Conservation (phyloP, 2,113 vertebrate genomes). For the Rhea americana region DNA sequence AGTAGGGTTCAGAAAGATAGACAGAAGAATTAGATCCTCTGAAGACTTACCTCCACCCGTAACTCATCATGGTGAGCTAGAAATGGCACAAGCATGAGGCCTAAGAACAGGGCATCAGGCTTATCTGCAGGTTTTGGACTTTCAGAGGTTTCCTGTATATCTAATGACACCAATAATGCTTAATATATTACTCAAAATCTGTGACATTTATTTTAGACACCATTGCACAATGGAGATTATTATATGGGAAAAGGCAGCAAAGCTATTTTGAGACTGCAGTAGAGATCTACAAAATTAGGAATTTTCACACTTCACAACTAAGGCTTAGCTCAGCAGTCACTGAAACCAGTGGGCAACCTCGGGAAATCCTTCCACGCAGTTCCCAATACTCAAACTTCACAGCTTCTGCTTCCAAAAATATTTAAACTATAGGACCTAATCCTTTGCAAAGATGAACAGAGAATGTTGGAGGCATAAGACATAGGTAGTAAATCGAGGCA, state of each 20-base stretch:
- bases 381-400: not conserved
- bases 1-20: not conserved
- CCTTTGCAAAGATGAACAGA: not conserved
- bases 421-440: not conserved
- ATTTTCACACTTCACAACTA: not conserved
- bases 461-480: not conserved
- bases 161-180: not conserved
- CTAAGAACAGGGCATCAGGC: not conserved
- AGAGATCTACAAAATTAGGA: not conserved
- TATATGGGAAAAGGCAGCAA: fast-evolving
- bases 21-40: not conserved
- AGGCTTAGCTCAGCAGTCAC: not conserved
- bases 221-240: not conserved
- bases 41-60: not conserved
- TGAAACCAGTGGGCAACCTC: fast-evolving
- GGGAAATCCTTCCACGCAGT: fast-evolving
- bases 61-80: not conserved
- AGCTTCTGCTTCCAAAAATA: not conserved
- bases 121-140: not conserved
- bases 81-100: not conserved
- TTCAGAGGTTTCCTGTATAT: not conserved
- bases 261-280: not conserved
- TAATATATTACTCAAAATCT: not conserved
- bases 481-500: not conserved
- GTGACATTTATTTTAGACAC: not conserved